phyloP scores from a whole-genome alignment of 1,140 invertebrate genomes.

The Zelostemma sp. region DNA sequence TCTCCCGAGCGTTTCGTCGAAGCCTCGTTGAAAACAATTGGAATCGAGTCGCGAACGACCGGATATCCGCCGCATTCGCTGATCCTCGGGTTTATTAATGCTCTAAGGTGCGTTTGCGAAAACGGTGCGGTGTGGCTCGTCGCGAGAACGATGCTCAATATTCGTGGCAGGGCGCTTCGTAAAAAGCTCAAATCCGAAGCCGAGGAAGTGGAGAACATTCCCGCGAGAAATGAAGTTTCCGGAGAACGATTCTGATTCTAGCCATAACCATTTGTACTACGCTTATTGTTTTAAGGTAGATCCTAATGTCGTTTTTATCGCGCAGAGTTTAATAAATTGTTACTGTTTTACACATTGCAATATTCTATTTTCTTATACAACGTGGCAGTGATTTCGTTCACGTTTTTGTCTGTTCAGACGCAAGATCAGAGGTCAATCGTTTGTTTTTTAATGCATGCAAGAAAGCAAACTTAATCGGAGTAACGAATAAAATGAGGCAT shows the following conservation, averaged over 20 bases:
- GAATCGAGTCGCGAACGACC: conserved; percentile 79
- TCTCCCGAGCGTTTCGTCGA: conserved; percentile 83
- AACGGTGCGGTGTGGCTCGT: conserved; percentile 73
- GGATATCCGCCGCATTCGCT: conserved; percentile 84
- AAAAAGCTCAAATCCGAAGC: conserved; percentile 34
- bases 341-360: conserved; percentile 14
- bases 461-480: conserved; percentile 27
- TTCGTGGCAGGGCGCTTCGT: conserved; percentile 69
- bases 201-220: conserved; percentile 30
- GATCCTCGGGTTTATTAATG: conserved; percentile 73
- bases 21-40: conserved; percentile 82
- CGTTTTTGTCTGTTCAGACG: conserved; percentile 22
- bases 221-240: conserved; percentile 28
- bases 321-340: conserved; percentile 29
- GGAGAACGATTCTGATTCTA: conserved; percentile 25
- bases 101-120: conserved; percentile 69
- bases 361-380: neutral
- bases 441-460: conserved; percentile 23
- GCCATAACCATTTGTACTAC: conserved; percentile 30
- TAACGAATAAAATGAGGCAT: conserved; percentile 13
- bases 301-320: conserved; percentile 21
- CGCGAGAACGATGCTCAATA: conserved; percentile 74
- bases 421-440: conserved; percentile 32
- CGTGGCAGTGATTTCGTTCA: neutral
- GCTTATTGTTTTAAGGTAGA: conserved; percentile 27